phyloP scores from a whole-genome alignment of 2,113 vertebrate genomes.

The Scomber japonicus region DNA sequence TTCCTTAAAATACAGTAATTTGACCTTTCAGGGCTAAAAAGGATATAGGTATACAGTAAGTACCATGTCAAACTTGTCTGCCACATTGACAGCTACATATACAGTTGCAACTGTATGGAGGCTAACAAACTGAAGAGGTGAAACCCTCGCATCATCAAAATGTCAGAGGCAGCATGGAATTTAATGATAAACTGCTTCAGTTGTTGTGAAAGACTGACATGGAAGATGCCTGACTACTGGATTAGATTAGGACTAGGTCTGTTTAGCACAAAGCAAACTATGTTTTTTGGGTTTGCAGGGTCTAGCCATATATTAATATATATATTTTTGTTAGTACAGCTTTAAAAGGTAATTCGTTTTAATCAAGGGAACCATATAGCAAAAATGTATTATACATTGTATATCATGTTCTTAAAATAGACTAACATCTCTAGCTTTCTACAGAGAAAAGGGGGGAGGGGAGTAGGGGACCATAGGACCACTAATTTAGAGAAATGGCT shows the following conservation, averaged over 20 bases:
- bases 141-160: not conserved
- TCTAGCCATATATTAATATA: no score
- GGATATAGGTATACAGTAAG: not conserved
- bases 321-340: not conserved
- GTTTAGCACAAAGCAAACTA: not conserved
- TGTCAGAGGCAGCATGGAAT: not conserved
- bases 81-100: not conserved
- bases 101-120: not conserved
- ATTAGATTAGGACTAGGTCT: not conserved
- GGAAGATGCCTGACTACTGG: not conserved
- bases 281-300: no score
- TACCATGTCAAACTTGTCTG: slow-evolving; percentile 15
- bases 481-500: not conserved
- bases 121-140: not conserved
- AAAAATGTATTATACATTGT: not conserved
- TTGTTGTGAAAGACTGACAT: no score
- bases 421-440: no score
- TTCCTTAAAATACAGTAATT: slow-evolving; percentile 32
- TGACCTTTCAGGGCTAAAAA: not conserved
- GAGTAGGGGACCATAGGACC: not conserved
- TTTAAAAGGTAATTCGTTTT: not conserved
- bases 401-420: not conserved
- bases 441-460: no score
- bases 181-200: slow-evolving; percentile 1
- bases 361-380: not conserved